phyloP scores from a whole-genome alignment of 2,113 vertebrate species.

The Brachypteracias leptosomus region DNA sequence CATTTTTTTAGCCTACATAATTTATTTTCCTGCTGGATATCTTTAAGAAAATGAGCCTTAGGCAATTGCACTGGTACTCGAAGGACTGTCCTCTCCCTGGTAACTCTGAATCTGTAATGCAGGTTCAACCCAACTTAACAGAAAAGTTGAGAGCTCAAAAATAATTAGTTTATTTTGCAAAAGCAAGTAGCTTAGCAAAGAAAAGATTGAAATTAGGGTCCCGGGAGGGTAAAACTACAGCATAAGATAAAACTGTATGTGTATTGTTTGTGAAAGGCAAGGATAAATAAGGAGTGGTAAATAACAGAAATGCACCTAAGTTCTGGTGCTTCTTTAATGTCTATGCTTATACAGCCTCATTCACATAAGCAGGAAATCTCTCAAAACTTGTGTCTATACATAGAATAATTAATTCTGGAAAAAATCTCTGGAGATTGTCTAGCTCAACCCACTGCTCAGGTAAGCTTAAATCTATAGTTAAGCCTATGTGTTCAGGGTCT shows the following conservation, averaged over 20 bases:
- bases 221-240: background rate
- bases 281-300: background rate
- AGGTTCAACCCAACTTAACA: background rate
- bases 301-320: background rate
- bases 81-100: background rate
- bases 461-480: background rate
- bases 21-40: background rate
- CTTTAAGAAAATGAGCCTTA: background rate
- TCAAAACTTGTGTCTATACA: background rate
- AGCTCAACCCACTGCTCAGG: background rate
- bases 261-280: background rate
- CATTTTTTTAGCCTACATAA: background rate
- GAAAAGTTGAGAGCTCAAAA: background rate
- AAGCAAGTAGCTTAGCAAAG: background rate
- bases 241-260: background rate
- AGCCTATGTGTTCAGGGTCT: background rate
- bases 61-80: background rate
- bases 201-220: background rate
- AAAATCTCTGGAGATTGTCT: background rate
- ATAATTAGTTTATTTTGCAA: background rate
- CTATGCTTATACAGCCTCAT: background rate
- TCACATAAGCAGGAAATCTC: background rate
- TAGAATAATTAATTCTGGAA: background rate
- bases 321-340: background rate
- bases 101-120: background rate